Evolutionary conservation across 1,140 invertebrate genomes (phyloP).

Genomic region (Atta colombica): DNA sequence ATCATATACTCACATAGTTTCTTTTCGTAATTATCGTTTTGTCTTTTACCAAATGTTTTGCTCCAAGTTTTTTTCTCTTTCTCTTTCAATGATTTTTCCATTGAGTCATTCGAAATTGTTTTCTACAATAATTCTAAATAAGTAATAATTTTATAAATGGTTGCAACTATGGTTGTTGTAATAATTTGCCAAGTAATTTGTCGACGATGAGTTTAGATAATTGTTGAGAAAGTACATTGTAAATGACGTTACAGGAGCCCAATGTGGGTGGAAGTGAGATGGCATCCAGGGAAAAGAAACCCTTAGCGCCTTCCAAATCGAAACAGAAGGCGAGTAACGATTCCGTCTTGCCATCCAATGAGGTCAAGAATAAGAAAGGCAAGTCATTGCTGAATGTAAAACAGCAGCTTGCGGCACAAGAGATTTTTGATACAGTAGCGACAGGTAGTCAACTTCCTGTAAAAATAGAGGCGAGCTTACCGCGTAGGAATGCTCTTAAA

Average conservation of each 20-base stretch:
- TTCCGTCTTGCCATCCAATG: conserved; percentile 77
- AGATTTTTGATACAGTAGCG: conserved; percentile 79
- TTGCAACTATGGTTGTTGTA: background rate
- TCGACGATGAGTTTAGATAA: background rate
- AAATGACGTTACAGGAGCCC: conserved; percentile 83
- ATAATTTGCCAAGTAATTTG: background rate
- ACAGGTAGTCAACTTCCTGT: conserved; percentile 81
- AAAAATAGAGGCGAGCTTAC: conserved; percentile 83
- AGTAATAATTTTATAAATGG: background rate
- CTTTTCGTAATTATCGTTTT: background rate
- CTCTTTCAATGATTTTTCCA: background rate
- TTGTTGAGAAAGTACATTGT: conserved; percentile 11
- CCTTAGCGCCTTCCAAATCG: conserved; percentile 86
- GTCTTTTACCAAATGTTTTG: background rate
- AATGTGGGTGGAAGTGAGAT: conserved; percentile 87
- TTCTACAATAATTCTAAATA: no score
- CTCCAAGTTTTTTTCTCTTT: background rate
- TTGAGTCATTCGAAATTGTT: background rate
- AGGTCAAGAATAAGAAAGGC: conserved; percentile 81
- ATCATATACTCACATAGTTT: background rate
- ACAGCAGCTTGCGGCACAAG: conserved; percentile 79
- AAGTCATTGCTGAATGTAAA: conserved; percentile 78
- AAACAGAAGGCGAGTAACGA: conserved; percentile 86
- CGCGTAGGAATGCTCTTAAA: conserved; percentile 83
- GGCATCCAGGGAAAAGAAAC: conserved; percentile 87